Evolutionary conservation across 2,888 invertebrate genomes (phyloP).

Genomic region (Morinoia aosen): DNA sequence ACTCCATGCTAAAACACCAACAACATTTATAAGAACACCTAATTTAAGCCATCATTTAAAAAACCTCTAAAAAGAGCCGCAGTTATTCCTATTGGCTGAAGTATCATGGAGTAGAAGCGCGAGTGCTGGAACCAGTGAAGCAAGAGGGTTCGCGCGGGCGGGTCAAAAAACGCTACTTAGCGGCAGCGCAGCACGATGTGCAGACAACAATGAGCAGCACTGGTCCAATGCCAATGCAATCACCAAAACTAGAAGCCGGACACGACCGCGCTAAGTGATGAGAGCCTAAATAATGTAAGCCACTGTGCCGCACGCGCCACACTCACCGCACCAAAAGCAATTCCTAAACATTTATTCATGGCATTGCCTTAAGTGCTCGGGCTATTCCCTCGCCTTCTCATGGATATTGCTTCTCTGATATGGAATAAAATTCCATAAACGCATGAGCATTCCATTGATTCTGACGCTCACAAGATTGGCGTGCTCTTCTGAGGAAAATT

Average conservation of each 20-base stretch:
- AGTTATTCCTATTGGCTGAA: too few relatives aligned
- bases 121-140: too few relatives aligned
- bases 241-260: neutral
- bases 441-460: neutral
- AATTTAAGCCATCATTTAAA: too few relatives aligned
- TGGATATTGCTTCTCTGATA: neutral
- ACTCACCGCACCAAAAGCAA: neutral
- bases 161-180: neutral
- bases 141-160: neutral
- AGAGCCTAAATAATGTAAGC: constrained; percentile 12
- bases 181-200: neutral
- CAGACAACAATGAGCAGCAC: neutral
- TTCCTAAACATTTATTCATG: constrained; percentile 40
- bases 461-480: neutral
- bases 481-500: neutral
- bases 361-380: constrained; percentile 15
- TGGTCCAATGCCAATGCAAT: neutral
- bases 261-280: neutral
- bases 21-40: too few relatives aligned
- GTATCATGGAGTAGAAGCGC: too few relatives aligned
- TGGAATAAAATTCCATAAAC: neutral
- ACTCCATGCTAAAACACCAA: too few relatives aligned
- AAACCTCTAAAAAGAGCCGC: too few relatives aligned
- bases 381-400: neutral
- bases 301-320: neutral